These are phyloP conservation scores for Chrysomela aeneicollis DNA, from an alignment of 2,888 invertebrate species.

Conservation along the genomic window DNA sequence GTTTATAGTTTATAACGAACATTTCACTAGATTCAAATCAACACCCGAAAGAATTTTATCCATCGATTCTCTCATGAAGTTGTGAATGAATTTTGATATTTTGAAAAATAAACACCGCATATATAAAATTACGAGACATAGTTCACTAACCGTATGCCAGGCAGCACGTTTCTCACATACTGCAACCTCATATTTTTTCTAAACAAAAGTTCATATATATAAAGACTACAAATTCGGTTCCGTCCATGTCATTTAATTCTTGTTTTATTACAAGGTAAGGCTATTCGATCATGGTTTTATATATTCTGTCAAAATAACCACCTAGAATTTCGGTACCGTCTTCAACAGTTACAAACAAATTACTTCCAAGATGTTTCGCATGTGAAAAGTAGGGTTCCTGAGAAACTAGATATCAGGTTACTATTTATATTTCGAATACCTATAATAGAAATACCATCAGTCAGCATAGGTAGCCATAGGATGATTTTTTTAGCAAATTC, in stretches of 20 bases:
- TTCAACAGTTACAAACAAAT: too few species aligned
- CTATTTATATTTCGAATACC: too few species aligned
- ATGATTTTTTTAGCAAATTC: too few species aligned
- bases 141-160: constrained; percentile 6
- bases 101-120: background rate
- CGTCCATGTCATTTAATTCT: constrained; percentile 40
- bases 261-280: constrained; percentile 40
- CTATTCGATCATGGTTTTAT: background rate
- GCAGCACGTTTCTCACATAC: constrained; percentile 25
- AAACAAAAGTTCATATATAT: constrained; percentile 36
- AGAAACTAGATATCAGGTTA: too few species aligned
- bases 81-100: background rate
- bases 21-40: too few species aligned
- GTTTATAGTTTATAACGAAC: too few species aligned
- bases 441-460: too few species aligned
- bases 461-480: too few species aligned
- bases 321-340: background rate
- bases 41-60: too few species aligned
- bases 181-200: constrained; percentile 29
- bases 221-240: constrained; percentile 30
- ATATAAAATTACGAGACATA: background rate
- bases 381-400: too few species aligned
- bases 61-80: background rate
- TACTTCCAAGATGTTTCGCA: too few species aligned
- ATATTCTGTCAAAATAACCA: background rate